Evolutionary conservation across 2,888 invertebrate species (phyloP).

Genomic region (Tortricodes alternella): DNA sequence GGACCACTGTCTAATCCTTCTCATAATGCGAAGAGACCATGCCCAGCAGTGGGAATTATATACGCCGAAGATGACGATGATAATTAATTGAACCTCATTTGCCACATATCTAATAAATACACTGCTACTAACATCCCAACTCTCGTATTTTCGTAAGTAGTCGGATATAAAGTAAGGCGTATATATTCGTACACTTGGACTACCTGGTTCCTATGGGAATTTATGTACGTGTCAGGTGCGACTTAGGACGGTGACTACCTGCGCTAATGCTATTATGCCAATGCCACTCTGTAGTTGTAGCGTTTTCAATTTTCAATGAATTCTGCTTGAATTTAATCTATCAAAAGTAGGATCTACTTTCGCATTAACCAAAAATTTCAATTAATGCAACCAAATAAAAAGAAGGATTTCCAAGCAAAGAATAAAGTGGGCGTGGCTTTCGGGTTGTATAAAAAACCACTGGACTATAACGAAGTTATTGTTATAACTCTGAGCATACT

Average conservation of each 20-base stretch:
- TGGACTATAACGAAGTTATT: slow-evolving; percentile 30
- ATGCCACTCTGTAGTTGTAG: slow-evolving; percentile 32
- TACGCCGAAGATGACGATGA: no score
- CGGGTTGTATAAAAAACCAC: slow-evolving; percentile 16
- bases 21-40: no score
- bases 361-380: not conserved
- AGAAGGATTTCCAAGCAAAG: not conserved
- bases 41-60: no score
- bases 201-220: slow-evolving; percentile 44
- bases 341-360: not conserved
- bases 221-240: slow-evolving; percentile 64
- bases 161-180: not conserved
- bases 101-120: no score
- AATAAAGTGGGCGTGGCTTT: slow-evolving; percentile 14
- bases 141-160: no score
- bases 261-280: slow-evolving; percentile 53
- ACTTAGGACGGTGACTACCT: slow-evolving; percentile 58
- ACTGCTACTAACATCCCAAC: no score
- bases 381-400: no score
- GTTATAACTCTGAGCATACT: slow-evolving; percentile 12
- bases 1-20: no score
- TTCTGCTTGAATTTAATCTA: slow-evolving; percentile 3
- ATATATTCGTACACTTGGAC: not conserved
- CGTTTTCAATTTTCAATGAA: slow-evolving; percentile 6
- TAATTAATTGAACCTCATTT: no score